Percentiles rank a stretch among this genome's conserved stretches.
Evolutionary conservation across 92 coral and sea anemone genomes (phyloP).

Genomic region (Bergia puertoricense): DNA sequence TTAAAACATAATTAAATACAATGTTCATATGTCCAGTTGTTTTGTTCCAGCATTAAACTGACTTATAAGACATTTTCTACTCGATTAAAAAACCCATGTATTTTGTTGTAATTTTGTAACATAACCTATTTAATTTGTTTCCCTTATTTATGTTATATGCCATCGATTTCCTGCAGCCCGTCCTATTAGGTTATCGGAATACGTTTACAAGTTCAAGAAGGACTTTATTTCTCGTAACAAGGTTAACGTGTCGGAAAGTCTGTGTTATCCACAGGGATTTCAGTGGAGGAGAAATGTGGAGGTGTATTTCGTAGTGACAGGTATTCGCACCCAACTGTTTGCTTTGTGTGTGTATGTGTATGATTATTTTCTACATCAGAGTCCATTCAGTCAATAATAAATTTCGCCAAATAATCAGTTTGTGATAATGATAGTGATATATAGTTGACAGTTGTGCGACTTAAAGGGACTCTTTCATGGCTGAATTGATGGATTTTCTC

Average conservation of each 20-base stretch:
- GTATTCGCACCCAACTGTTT: slow-evolving; percentile 9
- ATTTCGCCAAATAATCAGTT: too few relatives aligned
- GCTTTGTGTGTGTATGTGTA: not conserved
- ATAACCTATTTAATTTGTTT: not conserved
- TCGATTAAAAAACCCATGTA: not conserved
- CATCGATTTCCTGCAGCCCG: slow-evolving; percentile 39
- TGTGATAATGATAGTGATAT: too few relatives aligned
- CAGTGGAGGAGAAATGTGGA: slow-evolving; percentile 69
- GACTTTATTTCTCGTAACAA: slow-evolving; percentile 47
- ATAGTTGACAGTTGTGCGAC: too few relatives aligned
- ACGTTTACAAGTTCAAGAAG: slow-evolving; percentile 40
- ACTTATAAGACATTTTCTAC: not conserved
- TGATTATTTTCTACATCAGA: not conserved
- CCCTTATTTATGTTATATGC: not conserved
- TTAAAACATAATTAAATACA: too few relatives aligned
- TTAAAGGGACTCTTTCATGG: too few relatives aligned
- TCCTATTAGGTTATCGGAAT: slow-evolving; percentile 68
- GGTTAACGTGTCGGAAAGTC: slow-evolving; percentile 20
- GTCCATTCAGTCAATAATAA: too few relatives aligned
- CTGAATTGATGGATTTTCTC: too few relatives aligned
- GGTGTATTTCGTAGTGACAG: slow-evolving; percentile 78
- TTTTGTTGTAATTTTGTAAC: not conserved
- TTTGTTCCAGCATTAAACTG: too few relatives aligned
- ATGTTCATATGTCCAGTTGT: too few relatives aligned
- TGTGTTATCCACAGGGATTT: slow-evolving; percentile 80